These are phyloP conservation scores for Psammodynastes pulverulentus DNA, from an alignment of 2,113 vertebrate species.

Conservation along the genomic window DNA sequence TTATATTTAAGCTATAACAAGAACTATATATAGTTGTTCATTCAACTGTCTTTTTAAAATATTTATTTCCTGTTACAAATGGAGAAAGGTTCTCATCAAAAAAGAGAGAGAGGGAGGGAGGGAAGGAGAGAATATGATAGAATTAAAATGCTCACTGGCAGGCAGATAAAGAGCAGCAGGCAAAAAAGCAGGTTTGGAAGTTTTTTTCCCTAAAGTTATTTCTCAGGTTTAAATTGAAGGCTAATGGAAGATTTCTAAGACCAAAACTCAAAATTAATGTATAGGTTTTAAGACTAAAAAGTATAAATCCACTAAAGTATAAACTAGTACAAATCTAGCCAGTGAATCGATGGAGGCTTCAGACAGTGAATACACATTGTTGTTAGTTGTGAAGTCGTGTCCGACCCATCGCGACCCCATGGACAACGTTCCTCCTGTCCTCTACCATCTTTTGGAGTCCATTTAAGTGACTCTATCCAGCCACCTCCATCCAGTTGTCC, in stretches of 20 bases:
- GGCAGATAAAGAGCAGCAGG: not conserved
- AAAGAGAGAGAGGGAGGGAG: not conserved
- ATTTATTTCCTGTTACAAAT: slow-evolving; percentile 4
- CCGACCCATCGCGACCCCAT: no score
- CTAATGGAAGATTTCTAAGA: slow-evolving; percentile 10
- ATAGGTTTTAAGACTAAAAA: not conserved
- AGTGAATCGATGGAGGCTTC: not conserved
- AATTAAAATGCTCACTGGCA: not conserved
- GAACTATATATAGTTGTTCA: not conserved
- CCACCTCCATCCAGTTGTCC: no score
- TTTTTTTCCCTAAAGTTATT: not conserved
- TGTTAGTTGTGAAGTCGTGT: no score
- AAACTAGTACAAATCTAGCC: not conserved
- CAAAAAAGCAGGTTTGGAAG: not conserved
- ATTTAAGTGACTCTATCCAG: no score
- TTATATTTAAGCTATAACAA: slow-evolving; percentile 7
- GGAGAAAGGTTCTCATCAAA: not conserved
- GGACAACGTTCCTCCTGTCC: no score
- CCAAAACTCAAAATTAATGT: not conserved
- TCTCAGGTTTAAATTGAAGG: not conserved
- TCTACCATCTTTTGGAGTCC: no score
- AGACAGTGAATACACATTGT: not conserved
- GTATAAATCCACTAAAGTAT: not conserved
- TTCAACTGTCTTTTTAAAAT: not conserved
- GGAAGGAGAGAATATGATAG: not conserved